Conservation (phyloP, 1,140 invertebrate genomes). For the Drosophila mojavensis region DNA sequence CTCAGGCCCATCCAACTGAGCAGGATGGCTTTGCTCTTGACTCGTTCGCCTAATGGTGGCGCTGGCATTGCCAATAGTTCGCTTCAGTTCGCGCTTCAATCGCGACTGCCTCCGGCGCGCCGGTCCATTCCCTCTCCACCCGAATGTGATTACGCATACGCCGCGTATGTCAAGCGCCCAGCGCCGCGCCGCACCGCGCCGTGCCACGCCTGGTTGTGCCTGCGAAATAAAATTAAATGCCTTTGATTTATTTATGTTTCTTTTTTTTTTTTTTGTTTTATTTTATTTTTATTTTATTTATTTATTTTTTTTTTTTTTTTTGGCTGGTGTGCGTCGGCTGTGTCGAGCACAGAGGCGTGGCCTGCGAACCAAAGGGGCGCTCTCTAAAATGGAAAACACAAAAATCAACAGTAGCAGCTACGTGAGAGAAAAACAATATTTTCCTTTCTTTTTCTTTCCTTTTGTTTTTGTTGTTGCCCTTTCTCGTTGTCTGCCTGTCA, state of each 20-base stretch:
- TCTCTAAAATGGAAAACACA: conserved; percentile 10
- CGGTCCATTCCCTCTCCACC: neutral
- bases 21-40: conserved; percentile 15
- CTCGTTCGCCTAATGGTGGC: conserved; percentile 46
- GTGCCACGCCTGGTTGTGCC: conserved; percentile 32
- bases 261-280: neutral
- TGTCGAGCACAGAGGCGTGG: conserved; percentile 33
- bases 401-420: conserved; percentile 28
- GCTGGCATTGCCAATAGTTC: conserved; percentile 36
- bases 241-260: conserved; percentile 70
- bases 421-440: conserved; percentile 1
- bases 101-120: neutral
- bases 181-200: conserved; percentile 20
- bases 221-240: conserved; percentile 71
- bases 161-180: conserved; percentile 58
- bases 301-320: conserved; percentile 53
- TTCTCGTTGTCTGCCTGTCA: conserved; percentile 18
- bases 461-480: neutral
- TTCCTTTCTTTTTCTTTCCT: conserved; percentile 4
- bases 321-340: conserved; percentile 20
- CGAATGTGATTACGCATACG: conserved; percentile 66
- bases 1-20: neutral
- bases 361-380: neutral
- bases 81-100: conserved; percentile 1
- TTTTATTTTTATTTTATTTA: neutral